Base-by-base conservation (phyloP, 2,888 invertebrate genomes). In the Calameuta pallipes region DNA sequence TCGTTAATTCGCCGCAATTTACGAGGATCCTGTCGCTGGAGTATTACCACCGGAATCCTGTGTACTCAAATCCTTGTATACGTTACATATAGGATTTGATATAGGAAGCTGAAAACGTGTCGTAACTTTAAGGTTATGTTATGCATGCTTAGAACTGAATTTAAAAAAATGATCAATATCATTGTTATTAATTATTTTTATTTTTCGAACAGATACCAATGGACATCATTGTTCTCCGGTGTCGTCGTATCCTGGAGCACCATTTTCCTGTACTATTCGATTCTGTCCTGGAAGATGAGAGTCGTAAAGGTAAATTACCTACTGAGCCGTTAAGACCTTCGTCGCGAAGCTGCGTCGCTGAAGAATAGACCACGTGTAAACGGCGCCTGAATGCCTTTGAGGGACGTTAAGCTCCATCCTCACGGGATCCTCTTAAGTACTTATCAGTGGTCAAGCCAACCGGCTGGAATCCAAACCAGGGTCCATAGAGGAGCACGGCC, bases 311-410 rank as follows among this genome's bases (percentile, higher is more conserved):
- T 80, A 79, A 80, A 80, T 80, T 79, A 56, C 80, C 80, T 74
- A 76, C 80, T 80, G 80, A 80, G 80, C 80, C 79, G 80, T 80
- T 80, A 80, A 80, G 79, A 80, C 80, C 80, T 74, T 56, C 56
- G 56, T 56, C 56, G 56, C 56, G 56, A 56, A 56, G 56, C 56
- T 56, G 56, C 56, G 23, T 56, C 23, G 23, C 56, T 56, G 56
- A 56, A 56, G 56, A 56, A 56, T 56, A 23, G 56, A 23, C 56
- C 56, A 56, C 56, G 56, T 56, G 56, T 56, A 56, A 56, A 56
- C 23, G 56, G 23, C 56, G 56, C 56, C 56, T 56, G 56, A 23
- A 56, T 56, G 56, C 56, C 56, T 23, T 23, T 56, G 56, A 56
- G 56, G 56, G 56, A 56, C 56, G 56, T 56, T 56, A 56, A 56